phyloP scores from a whole-genome alignment of 64 coral and sea anemone genomes.

The Catalaphyllia jardinei region DNA sequence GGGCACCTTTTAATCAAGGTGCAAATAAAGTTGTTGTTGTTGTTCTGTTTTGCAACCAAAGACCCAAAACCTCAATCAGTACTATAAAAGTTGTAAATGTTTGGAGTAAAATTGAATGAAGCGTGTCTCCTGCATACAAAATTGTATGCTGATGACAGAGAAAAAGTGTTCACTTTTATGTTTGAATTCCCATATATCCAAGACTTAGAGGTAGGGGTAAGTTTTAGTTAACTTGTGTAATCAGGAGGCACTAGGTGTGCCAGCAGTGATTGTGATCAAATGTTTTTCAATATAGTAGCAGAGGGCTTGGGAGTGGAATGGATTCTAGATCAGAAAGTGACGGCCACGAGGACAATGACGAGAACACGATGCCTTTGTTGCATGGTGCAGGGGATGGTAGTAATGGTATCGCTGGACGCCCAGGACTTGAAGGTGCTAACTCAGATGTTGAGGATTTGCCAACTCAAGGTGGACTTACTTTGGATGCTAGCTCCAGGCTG shows the following conservation, averaged over 20 bases:
- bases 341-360: constrained; percentile 30
- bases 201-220: too few relatives aligned
- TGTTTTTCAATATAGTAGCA: constrained; percentile 32
- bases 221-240: not conserved
- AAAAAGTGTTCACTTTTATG: not conserved
- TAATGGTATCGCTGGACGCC: constrained; percentile 33
- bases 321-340: constrained; percentile 82
- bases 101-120: too few relatives aligned
- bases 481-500: constrained; percentile 28
- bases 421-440: constrained; percentile 90
- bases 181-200: too few relatives aligned
- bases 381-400: constrained; percentile 57
- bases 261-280: not conserved
- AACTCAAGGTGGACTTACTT: constrained; percentile 17
- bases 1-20: too few relatives aligned
- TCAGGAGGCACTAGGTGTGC: not conserved
- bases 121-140: not conserved
- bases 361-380: not conserved
- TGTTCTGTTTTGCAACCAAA: too few relatives aligned
- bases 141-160: not conserved
- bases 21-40: too few relatives aligned
- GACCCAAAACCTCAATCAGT: too few relatives aligned
- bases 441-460: constrained; percentile 77
- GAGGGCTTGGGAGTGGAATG: constrained; percentile 91
- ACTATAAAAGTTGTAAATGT: too few relatives aligned